Evolutionary conservation across 2,888 invertebrate genomes (phyloP).

Genomic region (Diarsia dahlii): DNA sequence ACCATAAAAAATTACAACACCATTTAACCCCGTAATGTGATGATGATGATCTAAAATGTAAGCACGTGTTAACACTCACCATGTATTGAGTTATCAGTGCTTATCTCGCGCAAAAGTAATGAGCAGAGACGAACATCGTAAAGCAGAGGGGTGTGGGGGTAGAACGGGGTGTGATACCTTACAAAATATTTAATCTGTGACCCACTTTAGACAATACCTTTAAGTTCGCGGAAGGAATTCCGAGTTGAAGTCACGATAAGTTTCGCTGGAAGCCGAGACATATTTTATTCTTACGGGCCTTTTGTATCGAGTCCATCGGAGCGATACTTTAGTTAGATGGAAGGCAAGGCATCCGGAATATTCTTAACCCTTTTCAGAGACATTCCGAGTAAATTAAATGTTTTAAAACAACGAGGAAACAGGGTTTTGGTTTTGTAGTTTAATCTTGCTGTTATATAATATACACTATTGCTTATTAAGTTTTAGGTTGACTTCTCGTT

Average conservation of each 20-base stretch:
- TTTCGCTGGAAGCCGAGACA: constrained; percentile 35
- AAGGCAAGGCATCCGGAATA: constrained; percentile 33
- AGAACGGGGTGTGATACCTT: constrained; percentile 13
- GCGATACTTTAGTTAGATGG: constrained; percentile 35
- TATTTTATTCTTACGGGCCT: constrained; percentile 52
- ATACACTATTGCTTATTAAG: background rate
- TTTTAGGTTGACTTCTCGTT: background rate
- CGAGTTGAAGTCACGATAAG: constrained; percentile 38
- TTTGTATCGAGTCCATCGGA: constrained; percentile 33
- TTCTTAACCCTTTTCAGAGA: constrained; percentile 21
- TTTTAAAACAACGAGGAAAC: constrained; percentile 8
- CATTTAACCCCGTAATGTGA: background rate
- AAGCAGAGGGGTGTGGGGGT: constrained; percentile 3
- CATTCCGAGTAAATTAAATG: background rate
- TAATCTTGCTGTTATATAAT: background rate
- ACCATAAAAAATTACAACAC: constrained; percentile 1
- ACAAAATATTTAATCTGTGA: constrained; percentile 61
- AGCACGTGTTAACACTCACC: constrained; percentile 37
- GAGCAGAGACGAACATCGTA: constrained; percentile 40
- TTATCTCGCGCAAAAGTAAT: constrained; percentile 56
- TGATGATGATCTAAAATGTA: constrained; percentile 19
- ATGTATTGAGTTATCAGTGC: constrained; percentile 52
- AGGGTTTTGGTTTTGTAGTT: background rate
- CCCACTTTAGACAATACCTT: constrained; percentile 54
- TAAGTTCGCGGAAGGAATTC: constrained; percentile 44